Percentiles rank a stretch among this genome's conserved stretches.
phyloP scores from a whole-genome alignment of 1,140 invertebrate genomes.

The Atta texana region DNA sequence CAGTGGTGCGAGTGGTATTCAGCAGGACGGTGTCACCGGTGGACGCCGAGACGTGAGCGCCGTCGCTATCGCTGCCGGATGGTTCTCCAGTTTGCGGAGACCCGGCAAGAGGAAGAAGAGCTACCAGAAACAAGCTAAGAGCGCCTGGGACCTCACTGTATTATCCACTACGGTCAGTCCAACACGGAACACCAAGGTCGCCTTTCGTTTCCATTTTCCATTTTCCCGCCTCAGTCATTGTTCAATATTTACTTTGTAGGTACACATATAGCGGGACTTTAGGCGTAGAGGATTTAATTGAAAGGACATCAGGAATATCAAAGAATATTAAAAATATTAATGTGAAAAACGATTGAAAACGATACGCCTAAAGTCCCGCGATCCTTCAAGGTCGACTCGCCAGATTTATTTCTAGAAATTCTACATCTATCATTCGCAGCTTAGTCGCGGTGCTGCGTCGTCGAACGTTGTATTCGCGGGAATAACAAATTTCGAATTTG shows the following conservation, averaged over 20 bases:
- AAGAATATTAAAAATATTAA: no score
- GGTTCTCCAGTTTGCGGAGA: conserved; percentile 92
- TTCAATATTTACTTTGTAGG: no score
- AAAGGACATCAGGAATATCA: no score
- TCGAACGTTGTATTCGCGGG: background rate
- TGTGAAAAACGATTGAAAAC: background rate
- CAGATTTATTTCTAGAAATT: conserved; percentile 72
- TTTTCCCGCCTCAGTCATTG: no score
- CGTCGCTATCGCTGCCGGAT: conserved; percentile 89
- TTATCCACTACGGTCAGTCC: conserved; percentile 83
- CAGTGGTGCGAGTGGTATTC: conserved; percentile 24
- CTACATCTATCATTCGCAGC: background rate
- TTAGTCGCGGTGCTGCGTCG: background rate
- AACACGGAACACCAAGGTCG: no score
- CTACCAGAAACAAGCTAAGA: conserved; percentile 86
- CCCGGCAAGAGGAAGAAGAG: conserved; percentile 85
- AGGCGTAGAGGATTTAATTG: no score
- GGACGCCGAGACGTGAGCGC: conserved; percentile 78
- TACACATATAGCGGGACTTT: no score
- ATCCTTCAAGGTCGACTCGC: conserved; percentile 35
- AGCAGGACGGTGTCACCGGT: conserved; percentile 9
- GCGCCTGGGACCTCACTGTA: conserved; percentile 88
- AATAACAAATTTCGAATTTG: background rate
- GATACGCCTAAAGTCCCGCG: conserved; percentile 22
- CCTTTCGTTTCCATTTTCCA: no score